Evolutionary conservation across 2,113 vertebrate genomes (phyloP).

Genomic region (Formicarius rufipectus): DNA sequence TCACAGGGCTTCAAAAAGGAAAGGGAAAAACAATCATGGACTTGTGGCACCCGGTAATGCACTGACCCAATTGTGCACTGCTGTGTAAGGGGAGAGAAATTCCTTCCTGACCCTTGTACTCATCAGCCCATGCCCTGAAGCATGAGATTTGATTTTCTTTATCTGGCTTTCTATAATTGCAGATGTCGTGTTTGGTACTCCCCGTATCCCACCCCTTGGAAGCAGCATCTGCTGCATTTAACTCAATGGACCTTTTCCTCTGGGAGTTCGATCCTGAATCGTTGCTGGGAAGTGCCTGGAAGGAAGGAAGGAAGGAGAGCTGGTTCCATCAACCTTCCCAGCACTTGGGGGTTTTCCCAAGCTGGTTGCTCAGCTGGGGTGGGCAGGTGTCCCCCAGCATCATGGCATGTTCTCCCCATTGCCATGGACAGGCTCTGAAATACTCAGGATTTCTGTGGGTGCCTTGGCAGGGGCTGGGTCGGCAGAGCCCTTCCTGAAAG

Average conservation of each 20-base stretch:
- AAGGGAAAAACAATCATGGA: background rate
- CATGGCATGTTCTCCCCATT: rapidly evolving
- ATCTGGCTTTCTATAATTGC: conserved; percentile 40
- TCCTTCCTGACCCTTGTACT: conserved; percentile 55
- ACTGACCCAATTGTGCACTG: conserved; percentile 58
- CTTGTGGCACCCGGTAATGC: conserved; percentile 24
- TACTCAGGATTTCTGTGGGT: background rate
- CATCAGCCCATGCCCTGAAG: conserved; percentile 51
- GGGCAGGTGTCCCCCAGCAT: background rate
- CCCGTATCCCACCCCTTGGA: conserved; percentile 2
- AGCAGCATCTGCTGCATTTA: conserved; percentile 21
- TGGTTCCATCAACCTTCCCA: background rate
- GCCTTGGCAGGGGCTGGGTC: rapidly evolving
- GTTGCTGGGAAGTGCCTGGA: background rate
- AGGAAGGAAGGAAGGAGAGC: background rate
- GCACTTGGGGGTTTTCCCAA: background rate
- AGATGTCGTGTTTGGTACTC: background rate
- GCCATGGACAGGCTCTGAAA: rapidly evolving
- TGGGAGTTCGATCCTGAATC: background rate
- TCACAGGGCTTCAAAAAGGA: background rate
- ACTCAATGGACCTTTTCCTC: conserved; percentile 19
- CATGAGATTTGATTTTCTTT: conserved; percentile 68
- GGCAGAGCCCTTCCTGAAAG: background rate
- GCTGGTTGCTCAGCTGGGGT: background rate
- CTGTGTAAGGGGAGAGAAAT: conserved; percentile 56